These are phyloP conservation scores for Zoroaster sp. DNA, from an alignment of 53 echinoderm and acorn worm genomes.

Conservation along the genomic window DNA sequence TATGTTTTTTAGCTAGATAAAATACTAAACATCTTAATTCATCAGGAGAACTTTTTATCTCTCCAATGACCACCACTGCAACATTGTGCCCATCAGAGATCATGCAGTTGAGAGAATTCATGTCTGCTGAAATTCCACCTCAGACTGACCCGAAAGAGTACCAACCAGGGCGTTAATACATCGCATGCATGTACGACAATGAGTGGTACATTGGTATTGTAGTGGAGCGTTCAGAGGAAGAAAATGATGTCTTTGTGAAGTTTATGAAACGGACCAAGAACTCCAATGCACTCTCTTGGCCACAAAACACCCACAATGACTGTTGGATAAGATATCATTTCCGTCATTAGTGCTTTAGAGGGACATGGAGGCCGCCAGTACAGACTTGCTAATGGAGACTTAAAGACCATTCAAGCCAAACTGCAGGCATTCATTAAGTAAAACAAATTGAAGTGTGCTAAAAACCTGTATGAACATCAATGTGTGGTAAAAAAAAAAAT, in stretches of 20 bases:
- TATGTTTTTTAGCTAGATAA: not conserved
- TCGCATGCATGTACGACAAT: constrained; percentile 42
- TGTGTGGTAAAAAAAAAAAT: too few relatives aligned
- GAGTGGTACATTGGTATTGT: constrained; percentile 50
- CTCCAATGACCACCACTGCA: not conserved
- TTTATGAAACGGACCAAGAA: not conserved
- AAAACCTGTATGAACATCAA: too few relatives aligned
- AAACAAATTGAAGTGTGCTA: too few relatives aligned
- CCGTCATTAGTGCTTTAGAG: constrained; percentile 12
- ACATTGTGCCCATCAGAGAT: not conserved
- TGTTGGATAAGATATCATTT: constrained; percentile 1
- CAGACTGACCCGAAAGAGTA: not conserved
- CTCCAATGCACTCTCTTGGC: not conserved
- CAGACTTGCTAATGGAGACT: not conserved
- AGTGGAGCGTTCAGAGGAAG: not conserved
- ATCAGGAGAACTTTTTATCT: too few relatives aligned
- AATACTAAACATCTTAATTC: too few relatives aligned
- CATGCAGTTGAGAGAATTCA: too few relatives aligned
- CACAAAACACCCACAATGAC: not conserved
- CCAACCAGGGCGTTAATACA: constrained; percentile 37
- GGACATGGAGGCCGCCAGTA: not conserved
- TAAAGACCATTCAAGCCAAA: constrained; percentile 6
- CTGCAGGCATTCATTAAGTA: not conserved
- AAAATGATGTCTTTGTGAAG: not conserved
- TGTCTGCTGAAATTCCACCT: too few relatives aligned